phyloP scores from a whole-genome alignment of 2,797 vertebrate species.

The Triplophysa yarkandensis region DNA sequence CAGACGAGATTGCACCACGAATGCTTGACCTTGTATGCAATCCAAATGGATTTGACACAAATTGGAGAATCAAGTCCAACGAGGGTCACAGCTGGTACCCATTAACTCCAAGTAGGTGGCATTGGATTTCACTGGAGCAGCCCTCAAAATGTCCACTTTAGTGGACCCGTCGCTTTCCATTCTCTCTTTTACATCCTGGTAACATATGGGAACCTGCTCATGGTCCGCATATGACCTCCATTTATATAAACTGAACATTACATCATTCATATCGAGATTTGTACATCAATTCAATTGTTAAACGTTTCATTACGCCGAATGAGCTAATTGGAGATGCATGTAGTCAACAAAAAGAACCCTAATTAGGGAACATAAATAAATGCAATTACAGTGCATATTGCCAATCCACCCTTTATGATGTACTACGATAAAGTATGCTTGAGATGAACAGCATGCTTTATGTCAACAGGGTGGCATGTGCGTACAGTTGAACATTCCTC shows the following conservation, averaged over 20 bases:
- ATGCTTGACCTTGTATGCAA: slow-evolving; percentile 22
- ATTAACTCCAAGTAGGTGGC: slow-evolving; percentile 35
- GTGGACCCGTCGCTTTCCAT: background rate
- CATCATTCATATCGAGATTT: slow-evolving; percentile 16
- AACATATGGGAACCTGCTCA: background rate
- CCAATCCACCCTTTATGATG: slow-evolving; percentile 21
- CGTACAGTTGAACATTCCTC: background rate
- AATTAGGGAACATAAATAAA: slow-evolving; percentile 49
- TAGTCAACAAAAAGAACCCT: background rate
- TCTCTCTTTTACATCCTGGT: background rate
- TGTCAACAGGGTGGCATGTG: background rate
- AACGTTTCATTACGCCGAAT: slow-evolving; percentile 4
- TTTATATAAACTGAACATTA: slow-evolving; percentile 11
- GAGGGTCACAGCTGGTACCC: slow-evolving; percentile 35
- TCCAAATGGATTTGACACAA: slow-evolving; percentile 25
- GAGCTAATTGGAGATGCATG: slow-evolving; percentile 25
- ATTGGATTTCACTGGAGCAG: slow-evolving; percentile 29
- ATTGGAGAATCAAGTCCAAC: slow-evolving; percentile 23
- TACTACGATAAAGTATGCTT: too few species aligned
- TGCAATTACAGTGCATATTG: slow-evolving; percentile 15
- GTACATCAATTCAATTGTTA: background rate
- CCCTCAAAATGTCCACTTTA: slow-evolving; percentile 3
- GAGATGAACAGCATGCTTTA: slow-evolving; percentile 16
- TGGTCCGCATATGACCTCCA: background rate
- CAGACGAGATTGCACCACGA: slow-evolving; percentile 4